Evolutionary conservation across 2,888 invertebrate species (phyloP).

Genomic region (Leptopilina drosophilae): DNA sequence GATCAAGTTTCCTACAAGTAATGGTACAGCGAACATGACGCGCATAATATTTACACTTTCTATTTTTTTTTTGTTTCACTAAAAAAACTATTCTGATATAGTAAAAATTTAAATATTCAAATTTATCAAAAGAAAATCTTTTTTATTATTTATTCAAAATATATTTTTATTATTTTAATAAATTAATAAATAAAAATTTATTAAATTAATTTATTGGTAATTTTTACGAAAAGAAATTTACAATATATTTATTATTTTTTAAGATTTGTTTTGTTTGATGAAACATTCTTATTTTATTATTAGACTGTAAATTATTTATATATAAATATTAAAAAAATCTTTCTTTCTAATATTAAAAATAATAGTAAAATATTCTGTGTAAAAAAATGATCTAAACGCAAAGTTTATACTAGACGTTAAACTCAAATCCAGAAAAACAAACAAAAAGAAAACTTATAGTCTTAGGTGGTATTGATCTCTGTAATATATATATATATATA

Average conservation of each 20-base stretch:
- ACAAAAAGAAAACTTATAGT: conserved; percentile 5
- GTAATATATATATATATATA: not conserved
- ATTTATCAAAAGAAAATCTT: not conserved
- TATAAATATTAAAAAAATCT: too few relatives aligned
- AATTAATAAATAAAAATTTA: too few relatives aligned
- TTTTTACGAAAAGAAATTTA: too few relatives aligned
- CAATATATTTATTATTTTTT: too few relatives aligned
- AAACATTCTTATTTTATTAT: not conserved
- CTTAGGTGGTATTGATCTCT: conserved; percentile 31
- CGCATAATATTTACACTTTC: conserved; percentile 22
- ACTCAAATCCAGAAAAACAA: conserved; percentile 4
- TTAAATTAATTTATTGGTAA: too few relatives aligned
- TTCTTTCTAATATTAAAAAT: too few relatives aligned
- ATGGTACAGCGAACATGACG: conserved; percentile 21
- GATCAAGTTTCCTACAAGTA: conserved; percentile 7
- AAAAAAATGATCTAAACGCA: conserved; percentile 1
- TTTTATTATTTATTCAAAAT: not conserved
- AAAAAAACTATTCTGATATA: too few relatives aligned
- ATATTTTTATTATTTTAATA: too few relatives aligned
- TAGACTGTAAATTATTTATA: not conserved
- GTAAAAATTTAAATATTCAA: too few relatives aligned
- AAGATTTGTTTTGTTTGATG: not conserved
- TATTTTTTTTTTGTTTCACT: conserved; percentile 19
- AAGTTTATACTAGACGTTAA: conserved; percentile 21
- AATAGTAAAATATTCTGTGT: not conserved